Conservation (phyloP, 2,888 invertebrate species). For the Tachystola acroxantha region DNA sequence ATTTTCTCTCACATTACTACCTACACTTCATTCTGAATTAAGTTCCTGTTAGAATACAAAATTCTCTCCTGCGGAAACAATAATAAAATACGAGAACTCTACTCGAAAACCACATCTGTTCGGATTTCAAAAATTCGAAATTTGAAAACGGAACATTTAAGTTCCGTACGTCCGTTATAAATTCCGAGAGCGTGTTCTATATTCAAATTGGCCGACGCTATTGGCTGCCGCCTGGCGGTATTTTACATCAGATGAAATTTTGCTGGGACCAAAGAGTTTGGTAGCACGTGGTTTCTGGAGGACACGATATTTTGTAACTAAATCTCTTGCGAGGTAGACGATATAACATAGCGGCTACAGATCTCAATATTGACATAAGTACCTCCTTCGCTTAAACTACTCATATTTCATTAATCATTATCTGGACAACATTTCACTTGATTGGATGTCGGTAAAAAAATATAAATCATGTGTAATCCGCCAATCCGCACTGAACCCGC, state of each 20-base stretch:
- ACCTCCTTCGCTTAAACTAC: too few species aligned
- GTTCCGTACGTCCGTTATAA: conserved; percentile 69
- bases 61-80: conserved; percentile 24
- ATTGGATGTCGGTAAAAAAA: too few species aligned
- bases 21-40: conserved; percentile 17
- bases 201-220: conserved; percentile 72
- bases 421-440: too few species aligned
- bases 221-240: conserved; percentile 46
- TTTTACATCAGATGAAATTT: conserved; percentile 49
- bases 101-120: conserved; percentile 9
- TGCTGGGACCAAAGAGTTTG: conserved; percentile 28
- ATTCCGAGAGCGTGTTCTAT: conserved; percentile 70
- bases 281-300: conserved; percentile 2
- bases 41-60: conserved; percentile 24
- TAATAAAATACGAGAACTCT: conserved; percentile 15
- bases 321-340: too few species aligned
- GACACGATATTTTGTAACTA: too few species aligned
- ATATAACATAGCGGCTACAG: too few species aligned
- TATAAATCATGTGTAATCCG: too few species aligned
- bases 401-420: too few species aligned
- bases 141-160: conserved; percentile 40
- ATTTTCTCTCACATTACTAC: not conserved
- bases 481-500: too few species aligned
- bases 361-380: too few species aligned
- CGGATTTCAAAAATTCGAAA: conserved; percentile 16